These are phyloP conservation scores for Gymnorhina tibicen DNA, from an alignment of 2,113 vertebrate genomes.

Conservation along the genomic window DNA sequence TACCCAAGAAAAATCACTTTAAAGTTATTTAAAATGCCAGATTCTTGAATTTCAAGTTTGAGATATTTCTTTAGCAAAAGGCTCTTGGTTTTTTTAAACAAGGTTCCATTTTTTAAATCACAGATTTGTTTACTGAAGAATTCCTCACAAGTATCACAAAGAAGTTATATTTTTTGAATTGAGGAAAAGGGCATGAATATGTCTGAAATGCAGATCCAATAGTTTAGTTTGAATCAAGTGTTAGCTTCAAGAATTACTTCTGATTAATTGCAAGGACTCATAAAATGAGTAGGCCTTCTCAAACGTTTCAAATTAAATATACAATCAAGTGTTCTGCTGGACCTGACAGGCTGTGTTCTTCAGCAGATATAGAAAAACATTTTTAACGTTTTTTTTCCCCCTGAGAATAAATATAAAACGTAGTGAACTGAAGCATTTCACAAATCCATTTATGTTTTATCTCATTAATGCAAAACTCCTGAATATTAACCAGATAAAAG, in stretches of 20 bases:
- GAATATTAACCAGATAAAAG: not conserved
- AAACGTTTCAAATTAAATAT: not conserved
- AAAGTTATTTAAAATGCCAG: not conserved
- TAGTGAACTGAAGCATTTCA: not conserved
- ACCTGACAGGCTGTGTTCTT: not conserved
- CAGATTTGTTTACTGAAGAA: not conserved
- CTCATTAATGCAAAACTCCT: not conserved
- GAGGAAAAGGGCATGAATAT: not conserved
- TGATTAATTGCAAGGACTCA: not conserved
- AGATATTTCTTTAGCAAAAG: not conserved
- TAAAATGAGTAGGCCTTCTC: not conserved
- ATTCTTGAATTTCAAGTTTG: not conserved
- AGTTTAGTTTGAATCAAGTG: not conserved
- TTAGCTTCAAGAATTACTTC: not conserved
- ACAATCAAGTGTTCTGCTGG: not conserved
- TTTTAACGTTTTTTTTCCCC: not conserved
- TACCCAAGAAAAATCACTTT: not conserved
- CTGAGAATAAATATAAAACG: not conserved
- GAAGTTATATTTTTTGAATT: not conserved
- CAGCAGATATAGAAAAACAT: not conserved
- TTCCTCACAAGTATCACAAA: not conserved
- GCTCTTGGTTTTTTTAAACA: not conserved
- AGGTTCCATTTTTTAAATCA: not conserved
- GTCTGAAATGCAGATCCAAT: not conserved
- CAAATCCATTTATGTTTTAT: not conserved